Percentiles rank a stretch among this genome's conserved stretches.
Evolutionary conservation across 2,797 vertebrate species (phyloP).

Genomic region (Tinamus major): DNA sequence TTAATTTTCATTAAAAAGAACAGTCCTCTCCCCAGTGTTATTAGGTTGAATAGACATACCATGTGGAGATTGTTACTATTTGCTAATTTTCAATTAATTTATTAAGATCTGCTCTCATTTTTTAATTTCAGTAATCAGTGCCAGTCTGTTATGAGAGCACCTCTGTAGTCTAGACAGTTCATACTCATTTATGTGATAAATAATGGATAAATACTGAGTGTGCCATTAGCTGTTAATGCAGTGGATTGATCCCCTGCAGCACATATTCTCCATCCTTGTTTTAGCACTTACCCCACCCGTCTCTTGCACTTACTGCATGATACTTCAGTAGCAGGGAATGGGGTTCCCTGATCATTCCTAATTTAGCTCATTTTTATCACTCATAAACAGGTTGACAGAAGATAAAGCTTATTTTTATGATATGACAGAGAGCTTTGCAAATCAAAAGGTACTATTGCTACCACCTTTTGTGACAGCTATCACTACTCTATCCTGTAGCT

Average conservation of each 20-base stretch:
- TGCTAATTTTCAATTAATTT: constrained; percentile 68
- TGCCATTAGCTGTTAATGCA: constrained; percentile 70
- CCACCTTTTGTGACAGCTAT: not conserved
- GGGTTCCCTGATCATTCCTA: constrained; percentile 62
- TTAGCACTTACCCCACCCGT: constrained; percentile 61
- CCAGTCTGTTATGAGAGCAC: constrained; percentile 61
- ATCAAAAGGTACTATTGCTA: not conserved
- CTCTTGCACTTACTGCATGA: constrained; percentile 42
- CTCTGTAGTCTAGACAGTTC: constrained; percentile 72
- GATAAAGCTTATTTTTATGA: not conserved
- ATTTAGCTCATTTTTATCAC: constrained; percentile 65
- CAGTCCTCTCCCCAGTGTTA: not conserved
- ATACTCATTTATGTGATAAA: constrained; percentile 75
- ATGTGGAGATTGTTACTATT: constrained; percentile 35
- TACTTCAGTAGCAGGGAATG: constrained; percentile 37
- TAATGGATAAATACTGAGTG: constrained; percentile 76
- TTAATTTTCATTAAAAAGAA: not conserved
- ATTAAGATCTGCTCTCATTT: constrained; percentile 63
- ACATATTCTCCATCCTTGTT: constrained; percentile 57
- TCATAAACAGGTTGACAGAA: constrained; percentile 24
- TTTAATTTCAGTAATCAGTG: constrained; percentile 71
- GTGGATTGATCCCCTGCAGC: constrained; percentile 64
- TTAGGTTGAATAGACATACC: not conserved
- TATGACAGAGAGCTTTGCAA: constrained; percentile 2
- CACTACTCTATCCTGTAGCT: not conserved